Percentiles rank a stretch among this genome's conserved stretches.
Conservation (phyloP, 2,797 vertebrate genomes). For the Chelonia mydas region DNA sequence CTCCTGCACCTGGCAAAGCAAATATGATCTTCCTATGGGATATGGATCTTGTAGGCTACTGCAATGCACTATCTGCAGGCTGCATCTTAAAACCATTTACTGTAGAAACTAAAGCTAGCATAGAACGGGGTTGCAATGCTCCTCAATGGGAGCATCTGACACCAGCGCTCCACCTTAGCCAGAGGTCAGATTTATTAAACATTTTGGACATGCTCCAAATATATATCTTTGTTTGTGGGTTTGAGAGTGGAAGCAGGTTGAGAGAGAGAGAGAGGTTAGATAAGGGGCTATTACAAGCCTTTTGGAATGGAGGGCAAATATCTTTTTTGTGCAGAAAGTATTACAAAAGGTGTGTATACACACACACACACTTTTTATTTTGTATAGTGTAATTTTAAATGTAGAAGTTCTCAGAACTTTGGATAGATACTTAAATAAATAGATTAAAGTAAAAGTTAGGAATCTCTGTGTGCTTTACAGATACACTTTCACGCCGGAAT, state of each 20-base stretch:
- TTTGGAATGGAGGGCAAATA: neutral
- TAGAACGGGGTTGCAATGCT: neutral
- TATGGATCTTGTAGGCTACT: neutral
- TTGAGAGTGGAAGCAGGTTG: no score
- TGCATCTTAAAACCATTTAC: neutral
- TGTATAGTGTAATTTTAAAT: neutral
- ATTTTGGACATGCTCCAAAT: neutral
- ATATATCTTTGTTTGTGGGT: neutral
- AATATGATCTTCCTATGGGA: neutral
- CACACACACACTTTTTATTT: neutral
- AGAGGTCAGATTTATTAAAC: neutral
- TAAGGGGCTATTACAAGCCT: no score
- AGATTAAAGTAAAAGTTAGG: neutral
- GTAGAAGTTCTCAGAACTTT: neutral
- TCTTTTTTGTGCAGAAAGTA: accelerated
- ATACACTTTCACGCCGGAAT: accelerated
- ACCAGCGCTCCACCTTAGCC: no score
- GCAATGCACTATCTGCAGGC: neutral
- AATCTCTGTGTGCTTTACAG: accelerated
- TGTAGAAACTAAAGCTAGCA: neutral
- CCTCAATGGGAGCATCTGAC: no score
- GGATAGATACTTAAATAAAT: neutral
- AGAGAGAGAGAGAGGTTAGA: no score
- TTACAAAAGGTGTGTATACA: neutral
- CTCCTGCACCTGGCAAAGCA: neutral